phyloP scores from a whole-genome alignment of 2,113 vertebrate genomes.

The Pachycephala philippinensis region DNA sequence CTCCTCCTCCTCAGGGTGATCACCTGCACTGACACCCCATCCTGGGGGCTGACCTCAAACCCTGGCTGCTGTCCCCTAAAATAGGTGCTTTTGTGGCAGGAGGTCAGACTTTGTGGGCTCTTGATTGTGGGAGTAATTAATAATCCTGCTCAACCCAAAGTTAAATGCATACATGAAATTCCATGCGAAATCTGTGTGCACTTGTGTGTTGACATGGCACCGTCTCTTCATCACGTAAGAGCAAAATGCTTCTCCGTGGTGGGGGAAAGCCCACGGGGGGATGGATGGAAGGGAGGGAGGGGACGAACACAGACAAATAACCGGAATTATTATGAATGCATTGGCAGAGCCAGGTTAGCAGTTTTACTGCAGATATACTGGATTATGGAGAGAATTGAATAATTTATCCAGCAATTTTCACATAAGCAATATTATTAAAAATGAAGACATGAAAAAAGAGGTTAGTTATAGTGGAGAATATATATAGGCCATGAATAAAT shows the following conservation, averaged over 20 bases:
- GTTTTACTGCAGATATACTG: slow-evolving; percentile 52
- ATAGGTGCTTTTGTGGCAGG: fast-evolving
- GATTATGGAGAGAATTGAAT: slow-evolving; percentile 69
- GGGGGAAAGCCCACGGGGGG: background rate
- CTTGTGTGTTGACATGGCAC: background rate
- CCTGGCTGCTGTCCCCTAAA: background rate
- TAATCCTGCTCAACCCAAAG: background rate
- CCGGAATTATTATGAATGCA: slow-evolving; percentile 28
- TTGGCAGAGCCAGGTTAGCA: slow-evolving; percentile 57
- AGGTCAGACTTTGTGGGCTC: background rate
- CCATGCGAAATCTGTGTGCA: background rate
- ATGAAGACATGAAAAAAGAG: slow-evolving; percentile 67
- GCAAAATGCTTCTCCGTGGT: background rate
- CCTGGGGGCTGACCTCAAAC: fast-evolving
- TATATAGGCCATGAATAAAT: slow-evolving; percentile 69
- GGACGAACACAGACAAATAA: background rate
- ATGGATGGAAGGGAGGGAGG: background rate
- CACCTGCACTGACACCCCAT: fast-evolving
- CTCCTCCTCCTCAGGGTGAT: background rate
- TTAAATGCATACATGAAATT: background rate
- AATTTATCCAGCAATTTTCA: slow-evolving; percentile 75
- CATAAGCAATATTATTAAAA: slow-evolving; percentile 73
- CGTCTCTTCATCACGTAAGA: background rate
- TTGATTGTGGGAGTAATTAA: slow-evolving; percentile 35
- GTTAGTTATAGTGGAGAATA: slow-evolving; percentile 63